A percentile compares a stretch with the other conserved stretches of the same genome.
These are phyloP conservation scores for Parazoanthus atlanticus DNA, from an alignment of 92 coral and sea anemone species.

Conservation along the genomic window DNA sequence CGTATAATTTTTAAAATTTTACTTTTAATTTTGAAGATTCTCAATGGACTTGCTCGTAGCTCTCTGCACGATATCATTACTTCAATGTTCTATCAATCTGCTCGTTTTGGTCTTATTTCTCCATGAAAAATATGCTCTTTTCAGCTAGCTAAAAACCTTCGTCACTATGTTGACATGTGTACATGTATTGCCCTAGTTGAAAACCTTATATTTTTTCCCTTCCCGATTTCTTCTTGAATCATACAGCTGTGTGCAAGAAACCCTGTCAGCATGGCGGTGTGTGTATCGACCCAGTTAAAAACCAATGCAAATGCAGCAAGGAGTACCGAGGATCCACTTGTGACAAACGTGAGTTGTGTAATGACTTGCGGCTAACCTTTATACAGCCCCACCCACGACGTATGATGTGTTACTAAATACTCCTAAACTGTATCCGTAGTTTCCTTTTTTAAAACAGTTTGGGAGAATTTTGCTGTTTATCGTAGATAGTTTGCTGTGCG, in stretches of 20 bases:
- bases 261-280: slow-evolving; percentile 92
- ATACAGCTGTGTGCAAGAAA: slow-evolving; percentile 80
- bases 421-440: too few relatives aligned
- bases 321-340: slow-evolving; percentile 72
- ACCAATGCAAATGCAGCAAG: slow-evolving; percentile 71
- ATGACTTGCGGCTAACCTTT: too few relatives aligned
- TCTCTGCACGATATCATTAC: too few relatives aligned
- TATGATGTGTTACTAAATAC: too few relatives aligned
- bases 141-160: not conserved
- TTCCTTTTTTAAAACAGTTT: too few relatives aligned
- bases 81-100: too few relatives aligned
- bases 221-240: not conserved
- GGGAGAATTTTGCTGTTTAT: too few relatives aligned
- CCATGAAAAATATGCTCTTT: too few relatives aligned
- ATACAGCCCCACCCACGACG: too few relatives aligned
- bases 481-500: too few relatives aligned
- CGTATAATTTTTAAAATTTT: not conserved
- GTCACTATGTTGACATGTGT: not conserved
- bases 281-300: slow-evolving; percentile 74
- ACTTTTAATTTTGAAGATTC: not conserved
- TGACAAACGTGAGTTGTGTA: slow-evolving; percentile 62
- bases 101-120: not conserved
- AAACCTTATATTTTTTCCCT: not conserved
- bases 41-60: too few relatives aligned
- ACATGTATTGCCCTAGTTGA: not conserved